Evolutionary conservation across 2,888 invertebrate species (phyloP).

Genomic region (Ypsolopha sequella): DNA sequence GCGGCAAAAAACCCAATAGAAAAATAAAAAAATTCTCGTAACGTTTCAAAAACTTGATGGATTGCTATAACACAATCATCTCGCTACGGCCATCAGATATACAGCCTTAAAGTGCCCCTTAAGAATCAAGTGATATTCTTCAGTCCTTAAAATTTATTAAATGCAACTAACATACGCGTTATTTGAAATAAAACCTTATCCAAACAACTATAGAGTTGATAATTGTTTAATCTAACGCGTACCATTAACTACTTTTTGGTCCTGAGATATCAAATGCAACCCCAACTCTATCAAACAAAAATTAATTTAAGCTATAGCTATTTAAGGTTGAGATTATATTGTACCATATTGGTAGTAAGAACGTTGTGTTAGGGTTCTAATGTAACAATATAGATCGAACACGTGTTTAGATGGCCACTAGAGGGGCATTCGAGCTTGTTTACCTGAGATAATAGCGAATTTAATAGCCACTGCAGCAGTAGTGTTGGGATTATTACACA

Average conservation of each 20-base stretch:
- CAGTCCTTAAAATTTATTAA: constrained; percentile 19
- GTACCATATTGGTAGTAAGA: not conserved
- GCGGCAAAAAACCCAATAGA: constrained; percentile 54
- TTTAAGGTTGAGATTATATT: not conserved
- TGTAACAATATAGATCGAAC: constrained; percentile 36
- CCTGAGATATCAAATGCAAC: not conserved
- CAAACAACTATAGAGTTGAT: too few relatives aligned
- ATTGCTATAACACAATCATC: constrained; percentile 63
- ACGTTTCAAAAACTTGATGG: constrained; percentile 39
- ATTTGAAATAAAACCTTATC: too few relatives aligned
- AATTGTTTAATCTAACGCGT: not conserved
- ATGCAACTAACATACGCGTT: not conserved
- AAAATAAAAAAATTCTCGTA: constrained; percentile 45
- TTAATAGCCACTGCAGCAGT: constrained; percentile 14
- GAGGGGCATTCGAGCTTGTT: constrained; percentile 44
- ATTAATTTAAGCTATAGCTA: not conserved
- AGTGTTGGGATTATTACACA: not conserved
- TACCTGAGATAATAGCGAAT: constrained; percentile 26
- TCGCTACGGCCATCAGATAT: constrained; percentile 41
- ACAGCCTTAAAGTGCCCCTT: constrained; percentile 60
- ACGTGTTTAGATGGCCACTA: constrained; percentile 63
- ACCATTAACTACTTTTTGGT: not conserved
- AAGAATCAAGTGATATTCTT: constrained; percentile 64
- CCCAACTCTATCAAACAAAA: too few relatives aligned
- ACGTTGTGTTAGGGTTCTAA: not conserved